Conservation (phyloP, 2,113 vertebrate species). For the Fukomys damarensis region DNA sequence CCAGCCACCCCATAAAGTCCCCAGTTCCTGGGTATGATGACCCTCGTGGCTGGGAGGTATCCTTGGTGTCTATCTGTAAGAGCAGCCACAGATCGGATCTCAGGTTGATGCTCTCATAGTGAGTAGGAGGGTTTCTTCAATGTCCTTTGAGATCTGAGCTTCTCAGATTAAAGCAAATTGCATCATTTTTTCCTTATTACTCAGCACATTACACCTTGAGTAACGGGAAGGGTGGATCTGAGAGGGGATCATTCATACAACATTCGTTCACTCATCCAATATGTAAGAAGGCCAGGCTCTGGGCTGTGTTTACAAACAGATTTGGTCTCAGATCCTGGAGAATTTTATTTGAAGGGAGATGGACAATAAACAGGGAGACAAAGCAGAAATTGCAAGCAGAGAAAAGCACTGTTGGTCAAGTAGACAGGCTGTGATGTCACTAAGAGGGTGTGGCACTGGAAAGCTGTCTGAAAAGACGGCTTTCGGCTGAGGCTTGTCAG, state of each 20-base stretch:
- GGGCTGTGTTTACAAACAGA: not conserved
- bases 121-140: not conserved
- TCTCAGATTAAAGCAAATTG: not conserved
- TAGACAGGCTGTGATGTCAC: not conserved
- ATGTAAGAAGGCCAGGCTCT: not conserved
- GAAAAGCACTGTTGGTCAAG: not conserved
- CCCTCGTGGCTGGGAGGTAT: not conserved
- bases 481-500: not conserved
- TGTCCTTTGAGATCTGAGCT: not conserved
- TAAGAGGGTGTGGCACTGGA: not conserved
- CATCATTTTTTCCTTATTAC: not conserved
- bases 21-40: not conserved
- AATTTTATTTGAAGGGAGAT: not conserved
- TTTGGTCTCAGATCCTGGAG: not conserved
- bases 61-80: not conserved
- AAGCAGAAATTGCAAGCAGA: not conserved
- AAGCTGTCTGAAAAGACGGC: not conserved
- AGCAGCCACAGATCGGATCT: not conserved
- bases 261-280: not conserved
- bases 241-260: not conserved
- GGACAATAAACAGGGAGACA: not conserved
- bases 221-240: not conserved
- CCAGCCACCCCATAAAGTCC: not conserved
- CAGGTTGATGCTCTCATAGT: fast-evolving
- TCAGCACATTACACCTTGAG: not conserved